A percentile compares a stretch with the other conserved stretches of the same genome.
Conservation (phyloP, 2,113 vertebrate genomes). For the Aegotheles bennettii region DNA sequence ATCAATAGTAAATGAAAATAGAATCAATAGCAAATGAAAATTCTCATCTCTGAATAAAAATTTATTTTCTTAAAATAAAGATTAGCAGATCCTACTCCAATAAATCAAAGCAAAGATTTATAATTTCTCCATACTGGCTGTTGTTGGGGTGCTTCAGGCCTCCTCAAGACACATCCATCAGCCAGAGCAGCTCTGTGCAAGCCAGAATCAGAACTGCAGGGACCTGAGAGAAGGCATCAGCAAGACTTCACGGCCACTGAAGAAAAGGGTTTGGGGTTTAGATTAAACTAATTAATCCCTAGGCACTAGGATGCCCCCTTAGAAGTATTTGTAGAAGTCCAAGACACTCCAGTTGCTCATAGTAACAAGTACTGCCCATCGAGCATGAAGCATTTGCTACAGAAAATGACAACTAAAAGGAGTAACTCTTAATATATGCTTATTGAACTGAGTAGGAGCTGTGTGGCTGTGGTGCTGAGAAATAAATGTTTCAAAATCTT, state of each 20-base stretch:
- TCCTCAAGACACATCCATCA: background rate
- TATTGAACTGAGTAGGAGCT: background rate
- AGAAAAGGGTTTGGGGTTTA: background rate
- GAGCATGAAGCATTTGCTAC: background rate
- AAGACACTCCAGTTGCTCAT: background rate
- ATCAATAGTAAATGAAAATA: background rate
- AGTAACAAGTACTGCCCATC: background rate
- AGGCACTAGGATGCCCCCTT: background rate
- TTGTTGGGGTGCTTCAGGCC: background rate
- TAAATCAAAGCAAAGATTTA: background rate
- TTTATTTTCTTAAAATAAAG: background rate
- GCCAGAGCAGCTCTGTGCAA: background rate
- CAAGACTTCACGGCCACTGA: background rate
- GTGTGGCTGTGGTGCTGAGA: background rate
- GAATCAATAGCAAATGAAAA: background rate
- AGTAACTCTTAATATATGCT: background rate
- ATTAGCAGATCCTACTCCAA: background rate
- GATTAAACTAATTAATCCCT: background rate
- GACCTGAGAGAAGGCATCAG: background rate
- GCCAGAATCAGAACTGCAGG: background rate
- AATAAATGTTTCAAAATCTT: background rate
- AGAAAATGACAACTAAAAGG: background rate
- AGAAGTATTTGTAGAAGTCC: background rate
- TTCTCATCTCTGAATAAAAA: background rate
- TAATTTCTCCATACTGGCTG: background rate